These are phyloP conservation scores for Lobophora halterata DNA, from an alignment of 2,888 invertebrate genomes.

Conservation along the genomic window DNA sequence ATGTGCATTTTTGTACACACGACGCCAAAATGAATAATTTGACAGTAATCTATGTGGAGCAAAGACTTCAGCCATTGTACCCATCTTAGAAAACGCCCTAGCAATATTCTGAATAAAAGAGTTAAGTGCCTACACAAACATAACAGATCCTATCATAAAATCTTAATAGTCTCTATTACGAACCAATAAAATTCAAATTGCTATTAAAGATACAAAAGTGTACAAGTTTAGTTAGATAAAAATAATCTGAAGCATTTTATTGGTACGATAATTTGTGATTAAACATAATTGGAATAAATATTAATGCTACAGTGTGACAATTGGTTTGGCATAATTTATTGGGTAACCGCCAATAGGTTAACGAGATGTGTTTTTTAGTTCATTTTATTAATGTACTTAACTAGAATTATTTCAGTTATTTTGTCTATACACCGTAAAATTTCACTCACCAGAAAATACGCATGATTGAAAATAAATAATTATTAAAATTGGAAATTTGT, in stretches of 20 bases:
- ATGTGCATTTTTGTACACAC: conserved; percentile 36
- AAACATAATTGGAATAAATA: conserved; percentile 25
- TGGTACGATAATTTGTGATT: conserved; percentile 26
- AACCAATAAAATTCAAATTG: conserved; percentile 15
- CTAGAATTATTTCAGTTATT: too few relatives aligned
- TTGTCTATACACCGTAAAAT: too few relatives aligned
- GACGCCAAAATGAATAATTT: conserved; percentile 50
- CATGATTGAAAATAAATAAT: too few relatives aligned
- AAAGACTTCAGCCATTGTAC: conserved; percentile 33
- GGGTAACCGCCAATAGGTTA: conserved; percentile 4
- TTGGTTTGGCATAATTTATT: conserved; percentile 24
- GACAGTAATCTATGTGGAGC: conserved; percentile 62
- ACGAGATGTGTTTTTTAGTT: not conserved
- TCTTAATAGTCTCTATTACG: conserved; percentile 1
- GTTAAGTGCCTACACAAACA: conserved; percentile 25
- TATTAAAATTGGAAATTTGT: too few relatives aligned
- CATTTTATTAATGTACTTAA: too few relatives aligned
- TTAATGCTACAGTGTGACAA: conserved; percentile 33
- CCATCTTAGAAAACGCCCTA: conserved; percentile 56
- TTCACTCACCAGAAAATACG: too few relatives aligned
- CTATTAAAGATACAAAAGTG: not conserved
- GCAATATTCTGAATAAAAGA: conserved; percentile 48
- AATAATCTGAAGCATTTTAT: conserved; percentile 26
- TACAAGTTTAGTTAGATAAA: conserved; percentile 2
- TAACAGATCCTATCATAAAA: not conserved